Conservation (phyloP, 1,140 invertebrate species). For the Zaprionus camerounensis region DNA sequence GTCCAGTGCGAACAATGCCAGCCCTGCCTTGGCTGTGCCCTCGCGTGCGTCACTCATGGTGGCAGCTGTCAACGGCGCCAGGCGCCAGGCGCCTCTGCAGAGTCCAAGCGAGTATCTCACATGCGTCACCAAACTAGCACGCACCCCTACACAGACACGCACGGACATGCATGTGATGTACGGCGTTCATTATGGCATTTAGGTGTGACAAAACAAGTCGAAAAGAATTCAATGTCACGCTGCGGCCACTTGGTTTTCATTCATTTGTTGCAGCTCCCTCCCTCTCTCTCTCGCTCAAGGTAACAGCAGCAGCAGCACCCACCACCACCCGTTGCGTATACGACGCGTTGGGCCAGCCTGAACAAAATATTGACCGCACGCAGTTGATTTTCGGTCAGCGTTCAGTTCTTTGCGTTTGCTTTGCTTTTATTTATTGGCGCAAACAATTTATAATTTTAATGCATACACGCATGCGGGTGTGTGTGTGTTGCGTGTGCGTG, state of each 20-base stretch:
- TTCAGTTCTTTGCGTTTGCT: conserved; percentile 57
- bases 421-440: conserved; percentile 55
- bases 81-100: conserved; percentile 50
- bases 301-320: neutral
- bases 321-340: conserved; percentile 48
- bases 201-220: conserved; percentile 63
- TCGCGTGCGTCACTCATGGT: conserved; percentile 40
- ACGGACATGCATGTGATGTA: conserved; percentile 12
- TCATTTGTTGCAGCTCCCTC: conserved; percentile 69
- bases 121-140: conserved; percentile 31
- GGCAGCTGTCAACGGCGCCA: conserved; percentile 61
- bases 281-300: neutral
- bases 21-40: conserved; percentile 10
- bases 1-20: neutral
- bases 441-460: conserved; percentile 81
- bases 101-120: conserved; percentile 55
- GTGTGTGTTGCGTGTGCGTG: conserved; percentile 8
- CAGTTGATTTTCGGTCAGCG: conserved; percentile 58
- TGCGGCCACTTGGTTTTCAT: conserved; percentile 73
- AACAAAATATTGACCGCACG: conserved; percentile 2
- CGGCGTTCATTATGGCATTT: conserved; percentile 32
- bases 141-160: conserved; percentile 21
- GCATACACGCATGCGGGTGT: conserved; percentile 55
- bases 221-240: conserved; percentile 71
- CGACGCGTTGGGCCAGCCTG: conserved; percentile 29